Conservation (phyloP, 2,888 invertebrate species). For the Lydus trimaculatus region DNA sequence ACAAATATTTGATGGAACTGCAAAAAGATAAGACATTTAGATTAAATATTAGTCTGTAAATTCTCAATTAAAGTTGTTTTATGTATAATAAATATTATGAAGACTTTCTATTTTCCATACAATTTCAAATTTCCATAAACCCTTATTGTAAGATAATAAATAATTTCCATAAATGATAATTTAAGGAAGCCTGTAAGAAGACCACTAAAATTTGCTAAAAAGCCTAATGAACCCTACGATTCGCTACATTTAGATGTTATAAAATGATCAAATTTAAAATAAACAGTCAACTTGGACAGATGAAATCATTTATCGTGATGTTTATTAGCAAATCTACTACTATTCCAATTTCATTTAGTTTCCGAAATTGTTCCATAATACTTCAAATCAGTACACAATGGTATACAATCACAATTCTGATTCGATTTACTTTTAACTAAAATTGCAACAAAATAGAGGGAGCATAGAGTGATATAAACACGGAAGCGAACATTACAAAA, state of each 20-base stretch:
- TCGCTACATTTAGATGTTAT: slow-evolving; percentile 72
- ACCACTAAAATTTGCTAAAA: slow-evolving; percentile 74
- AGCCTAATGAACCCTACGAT: slow-evolving; percentile 72
- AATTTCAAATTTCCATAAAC: slow-evolving; percentile 47
- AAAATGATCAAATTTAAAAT: slow-evolving; percentile 75
- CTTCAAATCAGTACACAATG: slow-evolving; percentile 52
- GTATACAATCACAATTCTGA: slow-evolving; percentile 47
- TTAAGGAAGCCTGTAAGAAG: slow-evolving; percentile 60
- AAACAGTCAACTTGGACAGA: slow-evolving; percentile 67
- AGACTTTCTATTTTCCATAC: slow-evolving; percentile 36
- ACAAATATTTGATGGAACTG: background rate
- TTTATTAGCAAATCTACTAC: background rate
- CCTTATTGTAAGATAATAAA: slow-evolving; percentile 62
- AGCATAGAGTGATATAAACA: too few species aligned
- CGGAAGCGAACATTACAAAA: too few species aligned
- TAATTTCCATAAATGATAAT: slow-evolving; percentile 60
- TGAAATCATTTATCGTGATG: background rate
- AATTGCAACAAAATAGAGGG: too few species aligned
- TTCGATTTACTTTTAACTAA: background rate
- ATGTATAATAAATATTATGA: background rate
- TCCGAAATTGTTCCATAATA: slow-evolving; percentile 54
- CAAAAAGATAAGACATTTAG: too few species aligned
- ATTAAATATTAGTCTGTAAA: too few species aligned
- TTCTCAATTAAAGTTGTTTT: too few species aligned
- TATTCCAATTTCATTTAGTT: slow-evolving; percentile 41